These are phyloP conservation scores for Pseudomyrmex dendroicus DNA, from an alignment of 1,140 invertebrate species.

Conservation along the genomic window DNA sequence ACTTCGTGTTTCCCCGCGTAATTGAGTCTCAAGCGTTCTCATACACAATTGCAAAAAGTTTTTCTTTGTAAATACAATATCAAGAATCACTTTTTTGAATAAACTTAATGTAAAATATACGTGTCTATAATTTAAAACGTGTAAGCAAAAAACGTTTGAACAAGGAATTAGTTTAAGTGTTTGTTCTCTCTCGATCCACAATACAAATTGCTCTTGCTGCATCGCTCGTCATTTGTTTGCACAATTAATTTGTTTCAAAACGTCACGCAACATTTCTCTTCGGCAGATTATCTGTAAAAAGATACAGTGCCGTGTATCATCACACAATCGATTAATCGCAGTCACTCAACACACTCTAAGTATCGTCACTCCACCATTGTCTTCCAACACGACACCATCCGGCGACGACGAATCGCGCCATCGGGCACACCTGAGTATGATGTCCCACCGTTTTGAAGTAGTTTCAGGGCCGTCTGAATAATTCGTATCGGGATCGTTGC, in stretches of 20 bases:
- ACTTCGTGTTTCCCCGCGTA: constrained; percentile 8
- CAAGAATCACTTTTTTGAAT: not conserved
- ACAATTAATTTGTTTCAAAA: constrained; percentile 11
- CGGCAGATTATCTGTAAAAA: constrained; percentile 40
- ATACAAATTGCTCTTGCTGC: constrained; percentile 18
- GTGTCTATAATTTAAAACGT: not conserved
- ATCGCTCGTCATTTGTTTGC: constrained; percentile 14
- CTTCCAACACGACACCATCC: constrained; percentile 26
- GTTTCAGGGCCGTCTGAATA: constrained; percentile 58
- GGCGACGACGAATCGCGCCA: constrained; percentile 24
- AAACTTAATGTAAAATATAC: not conserved
- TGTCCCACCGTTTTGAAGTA: constrained; percentile 36
- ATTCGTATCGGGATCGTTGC: constrained; percentile 61
- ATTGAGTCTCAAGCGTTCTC: constrained; percentile 14
- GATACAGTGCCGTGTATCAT: constrained; percentile 1
- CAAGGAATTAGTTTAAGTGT: no score
- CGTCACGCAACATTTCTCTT: not conserved
- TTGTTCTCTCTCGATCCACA: constrained; percentile 11
- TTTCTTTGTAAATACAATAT: constrained; percentile 21
- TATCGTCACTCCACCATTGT: constrained; percentile 48
- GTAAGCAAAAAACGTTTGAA: no score
- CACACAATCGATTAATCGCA: constrained; percentile 7
- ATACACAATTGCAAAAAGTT: not conserved
- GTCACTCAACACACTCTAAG: constrained; percentile 43
- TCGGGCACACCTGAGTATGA: constrained; percentile 12